Conservation (phyloP, 2,888 invertebrate species). For the Leucophora obtusa region DNA sequence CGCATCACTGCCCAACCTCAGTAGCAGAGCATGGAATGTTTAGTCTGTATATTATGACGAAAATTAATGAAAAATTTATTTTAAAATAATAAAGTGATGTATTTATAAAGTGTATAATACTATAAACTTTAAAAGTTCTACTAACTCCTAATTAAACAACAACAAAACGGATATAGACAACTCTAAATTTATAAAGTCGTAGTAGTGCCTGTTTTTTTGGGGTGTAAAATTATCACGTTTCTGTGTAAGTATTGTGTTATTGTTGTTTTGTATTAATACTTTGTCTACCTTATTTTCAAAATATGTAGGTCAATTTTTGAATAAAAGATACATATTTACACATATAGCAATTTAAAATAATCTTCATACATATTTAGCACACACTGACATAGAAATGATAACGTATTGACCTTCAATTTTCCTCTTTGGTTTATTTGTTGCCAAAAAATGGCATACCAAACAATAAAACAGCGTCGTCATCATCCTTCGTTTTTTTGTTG, state of each 20-base stretch:
- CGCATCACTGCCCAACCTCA: neutral
- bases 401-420: conserved; percentile 29
- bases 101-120: too few relatives aligned
- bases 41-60: conserved; percentile 5
- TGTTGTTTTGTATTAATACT: neutral
- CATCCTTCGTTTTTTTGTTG: neutral
- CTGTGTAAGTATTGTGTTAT: conserved; percentile 39
- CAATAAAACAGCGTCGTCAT: neutral
- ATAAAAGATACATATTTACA: too few relatives aligned
- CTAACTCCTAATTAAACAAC: neutral
- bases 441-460: neutral
- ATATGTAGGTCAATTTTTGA: conserved; percentile 52
- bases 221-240: neutral
- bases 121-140: neutral
- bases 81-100: neutral
- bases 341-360: too few relatives aligned
- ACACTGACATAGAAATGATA: neutral
- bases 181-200: conserved; percentile 51
- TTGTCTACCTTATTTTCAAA: conserved; percentile 22
- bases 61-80: neutral
- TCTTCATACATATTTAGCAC: too few relatives aligned
- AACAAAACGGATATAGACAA: conserved; percentile 45
- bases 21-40: conserved; percentile 21
- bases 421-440: neutral
- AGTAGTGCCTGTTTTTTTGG: conserved; percentile 46